These are phyloP conservation scores for Myiozetetes cayanensis DNA, from an alignment of 2,113 vertebrate species.

Conservation along the genomic window DNA sequence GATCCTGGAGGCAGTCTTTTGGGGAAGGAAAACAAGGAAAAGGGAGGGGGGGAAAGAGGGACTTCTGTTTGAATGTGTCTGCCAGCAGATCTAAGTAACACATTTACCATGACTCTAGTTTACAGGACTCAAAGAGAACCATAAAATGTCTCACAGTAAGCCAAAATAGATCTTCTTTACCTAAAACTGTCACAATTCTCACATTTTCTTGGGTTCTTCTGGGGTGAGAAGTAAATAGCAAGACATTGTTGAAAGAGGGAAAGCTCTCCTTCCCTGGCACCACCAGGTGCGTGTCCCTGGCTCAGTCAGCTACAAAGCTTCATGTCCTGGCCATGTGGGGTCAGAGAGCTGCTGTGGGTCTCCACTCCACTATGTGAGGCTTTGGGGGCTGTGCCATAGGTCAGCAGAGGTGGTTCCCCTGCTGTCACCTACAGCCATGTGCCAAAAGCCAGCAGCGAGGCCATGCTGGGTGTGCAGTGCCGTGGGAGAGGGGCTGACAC, in stretches of 20 bases:
- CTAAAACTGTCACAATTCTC: slow-evolving; percentile 39
- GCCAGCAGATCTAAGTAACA: not conserved
- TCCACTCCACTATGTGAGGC: not conserved
- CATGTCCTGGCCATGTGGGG: not conserved
- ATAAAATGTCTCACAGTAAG: slow-evolving; percentile 12
- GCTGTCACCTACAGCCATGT: not conserved
- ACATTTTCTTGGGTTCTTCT: slow-evolving; percentile 18
- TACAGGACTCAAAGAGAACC: not conserved
- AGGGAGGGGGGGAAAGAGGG: rapidly evolving
- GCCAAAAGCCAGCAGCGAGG: not conserved
- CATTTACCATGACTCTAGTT: not conserved
- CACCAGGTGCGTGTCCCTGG: not conserved
- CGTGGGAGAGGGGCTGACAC: rapidly evolving
- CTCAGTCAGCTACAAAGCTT: not conserved
- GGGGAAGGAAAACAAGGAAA: not conserved
- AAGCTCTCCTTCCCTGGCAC: not conserved
- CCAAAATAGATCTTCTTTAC: slow-evolving; percentile 29
- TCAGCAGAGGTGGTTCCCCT: not conserved
- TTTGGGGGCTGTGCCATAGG: not conserved
- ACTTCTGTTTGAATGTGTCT: not conserved
- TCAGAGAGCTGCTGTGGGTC: not conserved
- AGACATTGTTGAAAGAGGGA: not conserved
- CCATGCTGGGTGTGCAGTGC: not conserved
- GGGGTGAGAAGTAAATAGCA: slow-evolving; percentile 40
- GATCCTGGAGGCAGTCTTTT: not conserved